Percentiles rank a stretch among this genome's conserved stretches.
Evolutionary conservation across 1,140 invertebrate genomes (phyloP).

Genomic region (Drosophila erecta): DNA sequence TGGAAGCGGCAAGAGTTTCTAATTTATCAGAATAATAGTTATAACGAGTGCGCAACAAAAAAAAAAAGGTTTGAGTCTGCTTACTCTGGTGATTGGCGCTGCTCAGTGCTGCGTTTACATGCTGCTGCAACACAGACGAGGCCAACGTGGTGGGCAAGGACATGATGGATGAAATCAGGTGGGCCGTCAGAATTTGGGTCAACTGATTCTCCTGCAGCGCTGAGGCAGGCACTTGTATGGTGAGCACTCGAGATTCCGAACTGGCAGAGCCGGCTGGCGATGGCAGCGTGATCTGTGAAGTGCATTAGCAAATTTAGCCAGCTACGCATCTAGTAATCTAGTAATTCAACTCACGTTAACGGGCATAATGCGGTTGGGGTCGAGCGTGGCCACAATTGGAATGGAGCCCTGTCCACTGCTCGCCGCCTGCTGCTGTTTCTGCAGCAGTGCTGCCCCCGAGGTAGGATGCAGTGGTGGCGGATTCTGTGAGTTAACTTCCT

Average conservation of each 20-base stretch:
- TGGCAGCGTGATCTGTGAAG: slow-evolving; percentile 86
- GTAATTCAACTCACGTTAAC: slow-evolving; percentile 68
- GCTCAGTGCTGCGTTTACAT: slow-evolving; percentile 92
- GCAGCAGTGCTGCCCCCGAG: slow-evolving; percentile 56
- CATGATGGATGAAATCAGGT: slow-evolving; percentile 94
- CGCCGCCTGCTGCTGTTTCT: slow-evolving; percentile 70
- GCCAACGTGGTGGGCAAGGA: slow-evolving; percentile 91
- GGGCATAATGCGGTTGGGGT: slow-evolving; percentile 84
- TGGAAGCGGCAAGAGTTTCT: slow-evolving; percentile 75
- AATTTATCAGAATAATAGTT: background rate
- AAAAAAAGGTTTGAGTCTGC: slow-evolving; percentile 1
- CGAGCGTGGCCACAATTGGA: slow-evolving; percentile 81
- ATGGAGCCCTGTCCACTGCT: slow-evolving; percentile 69
- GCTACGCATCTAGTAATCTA: too few species aligned
- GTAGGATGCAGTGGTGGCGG: slow-evolving; percentile 78
- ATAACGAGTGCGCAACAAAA: background rate
- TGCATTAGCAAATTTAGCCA: slow-evolving; percentile 18
- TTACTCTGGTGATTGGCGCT: slow-evolving; percentile 85
- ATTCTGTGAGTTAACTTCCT: slow-evolving; percentile 81
- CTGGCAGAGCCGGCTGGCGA: slow-evolving; percentile 88
- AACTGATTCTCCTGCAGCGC: slow-evolving; percentile 90
- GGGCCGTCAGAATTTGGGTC: slow-evolving; percentile 89
- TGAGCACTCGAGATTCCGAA: slow-evolving; percentile 89
- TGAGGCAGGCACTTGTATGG: slow-evolving; percentile 93
- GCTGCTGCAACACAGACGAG: slow-evolving; percentile 92